Evolutionary conservation across 2,113 vertebrate genomes (phyloP), one percentile per base, ranked within the genome.

Genomic region (Actinemys pallida): DNA sequence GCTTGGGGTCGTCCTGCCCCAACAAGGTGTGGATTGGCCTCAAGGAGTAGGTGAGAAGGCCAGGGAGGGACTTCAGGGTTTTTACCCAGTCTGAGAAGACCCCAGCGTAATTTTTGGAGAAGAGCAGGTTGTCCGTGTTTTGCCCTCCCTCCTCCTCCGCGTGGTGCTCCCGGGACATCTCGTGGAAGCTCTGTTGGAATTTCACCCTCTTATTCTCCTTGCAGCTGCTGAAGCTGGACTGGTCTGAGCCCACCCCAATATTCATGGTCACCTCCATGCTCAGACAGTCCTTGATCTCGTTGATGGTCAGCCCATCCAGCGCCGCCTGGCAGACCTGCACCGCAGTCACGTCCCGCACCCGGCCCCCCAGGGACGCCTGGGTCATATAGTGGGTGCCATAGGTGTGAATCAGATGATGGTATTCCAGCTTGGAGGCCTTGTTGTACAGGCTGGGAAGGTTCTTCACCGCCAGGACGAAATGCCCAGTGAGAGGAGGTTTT

Each of bases 21-120:
- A 99, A 82, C 6, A 99, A 96, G 75, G 98, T 62, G 1, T 99
- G 99, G 19, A 99, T 97, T 0, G 99, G 93, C 3, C 98, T 97
- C 86, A 99, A 97, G 1, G 96, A 98, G 87, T 98, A 99, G 42
- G 98, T 98, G 35, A 99, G 62, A 12, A 99, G 92, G 53, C 98
- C 98, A 5, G 99, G 99, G 9, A 93, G 84, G 49, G 59, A 88
- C 4, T 95, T 78, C 5, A 99, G 25, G 0, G 98, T 96, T 5
- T 35, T 20, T 20, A 99, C 86, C 99, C 99, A 99, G 56, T 97
- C 94, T 7, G 98, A 98, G 95, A 99, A 99, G 84, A 98, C 97
- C 0, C 98, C 83, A 0, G 98, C 91, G 13, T 98, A 98, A 5
- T 96, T 95, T 12, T 31, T 62, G 9, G 98, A 98, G n/a, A 99